These are phyloP conservation scores for Salvelinus alpinus DNA, from an alignment of 2,113 vertebrate genomes.

Conservation along the genomic window DNA sequence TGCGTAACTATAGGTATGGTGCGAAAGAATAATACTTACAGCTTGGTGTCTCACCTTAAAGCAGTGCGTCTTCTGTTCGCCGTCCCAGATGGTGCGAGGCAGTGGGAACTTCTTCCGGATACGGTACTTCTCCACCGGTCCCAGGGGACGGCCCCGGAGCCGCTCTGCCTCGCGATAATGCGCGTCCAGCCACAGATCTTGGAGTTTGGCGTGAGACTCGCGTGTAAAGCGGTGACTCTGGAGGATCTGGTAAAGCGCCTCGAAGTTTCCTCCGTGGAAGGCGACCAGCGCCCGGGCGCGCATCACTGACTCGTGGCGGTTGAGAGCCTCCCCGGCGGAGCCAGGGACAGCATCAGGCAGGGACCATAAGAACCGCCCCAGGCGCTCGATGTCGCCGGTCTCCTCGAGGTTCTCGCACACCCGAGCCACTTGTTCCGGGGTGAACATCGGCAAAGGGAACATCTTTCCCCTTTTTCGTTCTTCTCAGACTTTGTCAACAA, in stretches of 20 bases:
- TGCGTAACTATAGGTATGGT: too few relatives aligned
- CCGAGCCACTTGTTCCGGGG: conserved; percentile 77
- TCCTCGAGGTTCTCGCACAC: conserved; percentile 82
- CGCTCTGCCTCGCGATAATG: conserved; percentile 81
- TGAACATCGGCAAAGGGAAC: conserved; percentile 80
- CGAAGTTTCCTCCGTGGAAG: conserved; percentile 79
- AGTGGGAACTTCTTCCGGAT: conserved; percentile 83
- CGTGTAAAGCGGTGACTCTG: conserved; percentile 78
- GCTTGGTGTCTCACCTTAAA: conserved; percentile 72
- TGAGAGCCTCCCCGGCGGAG: conserved; percentile 71
- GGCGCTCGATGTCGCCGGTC: conserved; percentile 79
- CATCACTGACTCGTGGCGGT: conserved; percentile 79
- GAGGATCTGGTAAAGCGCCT: conserved; percentile 78
- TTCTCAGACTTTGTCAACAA: background rate
- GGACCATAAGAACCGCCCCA: conserved; percentile 80
- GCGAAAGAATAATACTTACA: background rate
- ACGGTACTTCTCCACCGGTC: conserved; percentile 80
- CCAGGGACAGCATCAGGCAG: conserved; percentile 75
- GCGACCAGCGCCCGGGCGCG: conserved; percentile 77
- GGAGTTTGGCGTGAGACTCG: conserved; percentile 79
- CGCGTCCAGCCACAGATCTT: conserved; percentile 80
- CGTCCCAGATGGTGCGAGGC: conserved; percentile 81
- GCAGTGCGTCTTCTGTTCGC: conserved; percentile 82
- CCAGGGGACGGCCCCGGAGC: conserved; percentile 74
- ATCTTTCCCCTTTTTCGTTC: conserved; percentile 45